phyloP scores from a whole-genome alignment of 2,797 vertebrate species.

The Myiothlypis chrysogaster region DNA sequence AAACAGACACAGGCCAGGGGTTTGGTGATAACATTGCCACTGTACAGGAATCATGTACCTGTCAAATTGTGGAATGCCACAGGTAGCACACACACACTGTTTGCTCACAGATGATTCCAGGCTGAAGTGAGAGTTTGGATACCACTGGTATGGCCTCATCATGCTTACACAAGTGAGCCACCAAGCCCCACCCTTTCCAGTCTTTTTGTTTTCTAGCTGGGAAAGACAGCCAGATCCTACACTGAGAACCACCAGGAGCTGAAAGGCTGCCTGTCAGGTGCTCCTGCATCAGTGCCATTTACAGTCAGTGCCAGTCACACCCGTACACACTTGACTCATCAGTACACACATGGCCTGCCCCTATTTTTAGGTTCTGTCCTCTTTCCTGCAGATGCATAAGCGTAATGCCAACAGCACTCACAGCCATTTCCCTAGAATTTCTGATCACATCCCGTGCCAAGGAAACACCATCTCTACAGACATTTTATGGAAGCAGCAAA shows the following conservation, averaged over 20 bases:
- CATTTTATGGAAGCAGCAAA: not conserved
- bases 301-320: not conserved
- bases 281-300: not conserved
- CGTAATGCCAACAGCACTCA: not conserved
- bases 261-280: not conserved
- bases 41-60: accelerated
- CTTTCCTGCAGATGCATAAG: not conserved
- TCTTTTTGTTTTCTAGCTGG: not conserved
- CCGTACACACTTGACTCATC: not conserved
- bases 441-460: not conserved
- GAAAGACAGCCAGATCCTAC: not conserved
- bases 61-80: not conserved
- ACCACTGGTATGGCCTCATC: accelerated
- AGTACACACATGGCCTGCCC: not conserved
- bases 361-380: not conserved
- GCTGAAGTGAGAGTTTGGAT: accelerated
- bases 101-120: not conserved
- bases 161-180: accelerated
- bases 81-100: accelerated
- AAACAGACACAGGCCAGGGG: accelerated
- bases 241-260: not conserved
- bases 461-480: not conserved
- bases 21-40: not conserved
- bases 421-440: not conserved
- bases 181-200: not conserved